Percentiles rank a stretch among this genome's conserved stretches.
phyloP scores from a whole-genome alignment of 2,113 vertebrate species.

The Thalassoma bifasciatum region DNA sequence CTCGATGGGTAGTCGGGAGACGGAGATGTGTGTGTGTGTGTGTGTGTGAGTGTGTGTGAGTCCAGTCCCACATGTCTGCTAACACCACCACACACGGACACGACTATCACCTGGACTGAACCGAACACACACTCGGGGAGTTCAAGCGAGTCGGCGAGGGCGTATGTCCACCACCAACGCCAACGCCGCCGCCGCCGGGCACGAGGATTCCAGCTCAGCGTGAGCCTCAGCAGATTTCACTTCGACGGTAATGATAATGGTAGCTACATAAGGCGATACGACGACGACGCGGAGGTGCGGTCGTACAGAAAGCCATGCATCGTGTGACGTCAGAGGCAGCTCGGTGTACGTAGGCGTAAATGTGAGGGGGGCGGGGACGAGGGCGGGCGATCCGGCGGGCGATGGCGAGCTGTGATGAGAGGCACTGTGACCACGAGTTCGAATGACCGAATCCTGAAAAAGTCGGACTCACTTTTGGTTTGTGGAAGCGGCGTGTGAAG shows the following conservation, averaged over 20 bases:
- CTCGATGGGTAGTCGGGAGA: no score
- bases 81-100: constrained; percentile 41
- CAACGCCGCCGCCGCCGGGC: no score
- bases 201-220: not conserved
- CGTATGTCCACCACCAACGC: no score
- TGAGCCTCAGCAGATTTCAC: constrained; percentile 31
- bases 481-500: not conserved
- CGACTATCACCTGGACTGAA: constrained; percentile 30
- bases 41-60: constrained; percentile 41
- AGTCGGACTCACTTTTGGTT: no score
- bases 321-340: constrained; percentile 76
- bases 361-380: constrained; percentile 50
- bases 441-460: not conserved
- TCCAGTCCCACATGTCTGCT: constrained; percentile 34
- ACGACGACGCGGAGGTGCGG: constrained; percentile 35
- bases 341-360: constrained; percentile 74
- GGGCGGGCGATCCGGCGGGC: no score
- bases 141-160: constrained; percentile 25
- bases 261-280: constrained; percentile 64
- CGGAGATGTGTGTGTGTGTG: no score
- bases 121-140: constrained; percentile 24
- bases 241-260: constrained; percentile 56
- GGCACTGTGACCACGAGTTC: constrained; percentile 29
- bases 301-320: constrained; percentile 69
- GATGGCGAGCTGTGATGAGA: constrained; percentile 6